Evolutionary conservation across 1,140 invertebrate species (phyloP), one percentile per base, ranked within the genome.

Genomic region (Euwallacea similis): DNA sequence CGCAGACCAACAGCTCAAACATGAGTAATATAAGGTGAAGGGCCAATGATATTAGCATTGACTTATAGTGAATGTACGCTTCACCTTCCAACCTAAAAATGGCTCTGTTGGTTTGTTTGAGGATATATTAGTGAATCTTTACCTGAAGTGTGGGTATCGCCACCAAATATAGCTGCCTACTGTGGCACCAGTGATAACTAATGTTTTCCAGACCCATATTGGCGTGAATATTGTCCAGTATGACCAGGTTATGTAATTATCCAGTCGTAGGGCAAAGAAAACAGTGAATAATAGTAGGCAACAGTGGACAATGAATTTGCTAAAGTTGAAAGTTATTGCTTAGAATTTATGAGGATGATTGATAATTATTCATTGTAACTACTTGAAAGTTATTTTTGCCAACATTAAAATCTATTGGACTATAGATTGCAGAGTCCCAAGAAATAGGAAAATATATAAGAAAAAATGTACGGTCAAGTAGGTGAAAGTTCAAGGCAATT

Each of bases 1-100:
- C 94, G 84, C 96, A 98, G 33, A 94, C 94, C 55, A 99, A 85
- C 43, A 98, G 82, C 84, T 98, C 97, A 86, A 98, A 99, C 93
- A 98, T 96, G 7, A 98, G 83, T 67, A 99, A 84, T 75, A 98
- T 93, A 61, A 98, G 85, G 83, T 98, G 96, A 75, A 98, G 86
- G 42, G 95, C 93, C 74, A 97, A 86, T 65, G 93, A 96, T 76
- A 98, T 96, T 16, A 98, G 85, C 95, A 98, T 98, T 56, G 96
- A 95, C 84, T 97, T 97, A 80, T 96, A 98, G 81, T 98, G 96
- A 13, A 97, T 90, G 82, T 97, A 97, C 33, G 95, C 93, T 85
- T 97, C 95, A 73, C 94, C 94, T 85, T 98, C 96, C 65, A 96
- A 84, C 80, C 96, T 94, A 82, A 50, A 84, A 84, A 61, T 75